Conservation (phyloP, 2,888 invertebrate genomes). For the Auanema freiburgensis region DNA sequence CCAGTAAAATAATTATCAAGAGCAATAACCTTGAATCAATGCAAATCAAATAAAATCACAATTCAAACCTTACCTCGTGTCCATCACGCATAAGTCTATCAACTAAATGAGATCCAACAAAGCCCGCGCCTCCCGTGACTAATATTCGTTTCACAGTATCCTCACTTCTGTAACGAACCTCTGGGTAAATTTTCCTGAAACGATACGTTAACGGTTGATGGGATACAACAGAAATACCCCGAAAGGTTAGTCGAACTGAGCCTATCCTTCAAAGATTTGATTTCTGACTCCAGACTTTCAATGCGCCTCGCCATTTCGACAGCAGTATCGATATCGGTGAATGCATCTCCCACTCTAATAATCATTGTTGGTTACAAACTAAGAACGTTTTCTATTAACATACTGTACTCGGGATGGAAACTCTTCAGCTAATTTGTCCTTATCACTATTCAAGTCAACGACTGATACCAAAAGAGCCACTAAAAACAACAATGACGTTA, state of each 20-base stretch:
- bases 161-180: constrained; percentile 88
- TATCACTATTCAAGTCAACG: no score
- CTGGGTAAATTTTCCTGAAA: constrained; percentile 70
- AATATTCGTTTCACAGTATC: constrained; percentile 87
- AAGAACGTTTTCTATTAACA: no score
- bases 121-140: constrained; percentile 69
- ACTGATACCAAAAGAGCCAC: no score
- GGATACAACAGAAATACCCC: not conserved
- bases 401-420: no score
- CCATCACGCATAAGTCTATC: constrained; percentile 86
- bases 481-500: no score
- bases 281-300: no score
- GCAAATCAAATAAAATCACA: not conserved
- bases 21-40: constrained; percentile 72
- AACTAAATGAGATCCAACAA: constrained; percentile 86
- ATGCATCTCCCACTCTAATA: no score
- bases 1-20: constrained; percentile 98
- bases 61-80: constrained; percentile 48
- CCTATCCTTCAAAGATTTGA: not conserved
- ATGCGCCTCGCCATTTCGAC: no score
- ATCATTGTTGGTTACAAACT: no score
- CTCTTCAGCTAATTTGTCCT: no score
- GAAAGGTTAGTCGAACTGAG: not conserved
- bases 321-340: no score
- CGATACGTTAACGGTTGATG: no score